A percentile compares a stretch with the other conserved stretches of the same genome.
These are phyloP conservation scores for Selene dorsalis DNA, from an alignment of 2,797 vertebrate genomes.

Conservation along the genomic window DNA sequence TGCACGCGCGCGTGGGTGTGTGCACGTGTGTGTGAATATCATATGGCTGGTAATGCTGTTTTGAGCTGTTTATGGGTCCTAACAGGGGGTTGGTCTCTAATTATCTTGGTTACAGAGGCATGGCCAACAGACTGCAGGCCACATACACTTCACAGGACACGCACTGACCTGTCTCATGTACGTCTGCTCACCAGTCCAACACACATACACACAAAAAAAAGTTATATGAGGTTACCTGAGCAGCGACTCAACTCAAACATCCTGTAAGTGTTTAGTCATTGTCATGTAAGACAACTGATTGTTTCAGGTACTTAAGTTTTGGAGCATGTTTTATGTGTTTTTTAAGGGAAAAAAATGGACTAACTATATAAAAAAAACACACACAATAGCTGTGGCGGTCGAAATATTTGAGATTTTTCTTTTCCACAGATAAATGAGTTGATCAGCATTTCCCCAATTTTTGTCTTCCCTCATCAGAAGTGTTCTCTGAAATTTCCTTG, in stretches of 20 bases:
- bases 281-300: background rate
- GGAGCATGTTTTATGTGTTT: background rate
- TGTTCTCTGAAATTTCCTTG: slow-evolving; percentile 6
- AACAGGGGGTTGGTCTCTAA: slow-evolving; percentile 78
- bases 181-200: slow-evolving; percentile 64
- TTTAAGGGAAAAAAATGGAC: background rate
- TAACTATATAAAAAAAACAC: too few relatives aligned
- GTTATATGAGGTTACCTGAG: slow-evolving; percentile 13
- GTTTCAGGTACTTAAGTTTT: background rate
- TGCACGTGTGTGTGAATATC: slow-evolving; percentile 46
- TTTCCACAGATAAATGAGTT: background rate
- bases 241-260: slow-evolving; percentile 37
- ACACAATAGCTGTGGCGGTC: too few relatives aligned
- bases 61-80: slow-evolving; percentile 76
- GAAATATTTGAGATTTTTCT: too few relatives aligned
- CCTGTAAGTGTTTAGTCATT: slow-evolving; percentile 27
- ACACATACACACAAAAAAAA: slow-evolving; percentile 10
- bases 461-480: background rate
- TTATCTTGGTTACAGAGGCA: slow-evolving; percentile 83
- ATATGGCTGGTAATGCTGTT: slow-evolving; percentile 65
- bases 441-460: slow-evolving; percentile 1
- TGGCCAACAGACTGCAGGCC: slow-evolving; percentile 80
- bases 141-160: slow-evolving; percentile 73
- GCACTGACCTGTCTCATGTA: slow-evolving; percentile 78
- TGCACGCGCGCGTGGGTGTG: slow-evolving; percentile 32